These are phyloP conservation scores for Valencia hispanica DNA, from an alignment of 2,797 vertebrate genomes.

Conservation along the genomic window DNA sequence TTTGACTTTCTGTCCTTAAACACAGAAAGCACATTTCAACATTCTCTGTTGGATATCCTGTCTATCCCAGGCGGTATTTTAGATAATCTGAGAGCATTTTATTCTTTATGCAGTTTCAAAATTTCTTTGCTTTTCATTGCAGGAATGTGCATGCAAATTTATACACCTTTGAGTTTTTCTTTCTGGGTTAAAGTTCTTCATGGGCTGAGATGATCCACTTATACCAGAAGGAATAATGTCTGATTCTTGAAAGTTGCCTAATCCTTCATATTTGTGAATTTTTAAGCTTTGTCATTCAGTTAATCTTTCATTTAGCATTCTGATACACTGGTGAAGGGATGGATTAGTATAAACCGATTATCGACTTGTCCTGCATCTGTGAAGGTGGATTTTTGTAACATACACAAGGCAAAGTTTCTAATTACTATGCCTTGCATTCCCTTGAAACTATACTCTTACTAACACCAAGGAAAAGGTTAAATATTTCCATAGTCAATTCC, in stretches of 20 bases:
- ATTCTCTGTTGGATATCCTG: constrained; percentile 48
- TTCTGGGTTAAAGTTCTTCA: constrained; percentile 19
- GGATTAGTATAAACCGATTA: constrained; percentile 77
- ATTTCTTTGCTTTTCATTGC: constrained; percentile 2
- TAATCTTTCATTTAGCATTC: constrained; percentile 75
- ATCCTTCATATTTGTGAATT: constrained; percentile 69
- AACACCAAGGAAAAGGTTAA: constrained; percentile 42
- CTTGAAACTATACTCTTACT: constrained; percentile 32
- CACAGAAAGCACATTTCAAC: too few relatives aligned
- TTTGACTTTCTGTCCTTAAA: constrained; percentile 17
- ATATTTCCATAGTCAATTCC: constrained; percentile 15
- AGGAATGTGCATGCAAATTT: constrained; percentile 19
- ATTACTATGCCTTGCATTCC: constrained; percentile 54
- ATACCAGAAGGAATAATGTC: constrained; percentile 51
- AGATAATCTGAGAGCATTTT: constrained; percentile 30
- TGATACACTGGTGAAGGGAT: constrained; percentile 64
- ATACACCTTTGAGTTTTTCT: constrained; percentile 6
- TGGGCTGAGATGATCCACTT: constrained; percentile 38
- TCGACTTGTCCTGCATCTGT: constrained; percentile 54
- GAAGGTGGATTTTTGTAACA: constrained; percentile 55
- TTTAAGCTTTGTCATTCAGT: constrained; percentile 66
- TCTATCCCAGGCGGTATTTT: constrained; percentile 26
- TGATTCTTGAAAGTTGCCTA: constrained; percentile 66
- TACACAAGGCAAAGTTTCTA: constrained; percentile 57
- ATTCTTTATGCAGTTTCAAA: constrained; percentile 16